Evolutionary conservation across 2,797 vertebrate genomes (phyloP).

Genomic region (Oophaga sylvatica): DNA sequence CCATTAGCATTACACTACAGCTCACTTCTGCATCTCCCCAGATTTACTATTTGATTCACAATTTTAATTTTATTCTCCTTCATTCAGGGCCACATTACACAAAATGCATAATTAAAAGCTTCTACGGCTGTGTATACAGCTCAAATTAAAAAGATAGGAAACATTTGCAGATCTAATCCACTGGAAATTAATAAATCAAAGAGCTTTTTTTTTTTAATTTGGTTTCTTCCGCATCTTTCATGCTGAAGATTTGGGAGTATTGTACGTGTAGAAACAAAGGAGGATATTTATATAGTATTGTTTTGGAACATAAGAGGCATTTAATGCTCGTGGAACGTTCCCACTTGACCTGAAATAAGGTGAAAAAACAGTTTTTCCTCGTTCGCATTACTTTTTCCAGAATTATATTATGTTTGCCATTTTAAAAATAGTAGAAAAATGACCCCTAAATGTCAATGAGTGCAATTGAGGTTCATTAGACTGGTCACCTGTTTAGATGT

Average conservation of each 20-base stretch:
- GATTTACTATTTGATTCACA: conserved; percentile 82
- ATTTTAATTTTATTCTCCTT: conserved; percentile 82
- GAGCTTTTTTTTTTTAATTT: conserved; percentile 61
- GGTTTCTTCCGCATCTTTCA: conserved; percentile 31
- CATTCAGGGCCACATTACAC: conserved; percentile 77
- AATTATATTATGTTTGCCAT: neutral
- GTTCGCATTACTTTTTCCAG: neutral
- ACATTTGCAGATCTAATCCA: conserved; percentile 80
- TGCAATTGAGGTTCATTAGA: neutral
- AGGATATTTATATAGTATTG: conserved; percentile 51
- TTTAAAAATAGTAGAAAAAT: neutral
- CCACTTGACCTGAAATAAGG: conserved; percentile 39
- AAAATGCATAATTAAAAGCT: conserved; percentile 84
- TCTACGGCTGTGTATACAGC: conserved; percentile 76
- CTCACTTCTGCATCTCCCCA: conserved; percentile 81
- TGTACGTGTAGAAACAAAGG: conserved; percentile 41
- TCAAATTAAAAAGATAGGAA: conserved; percentile 83
- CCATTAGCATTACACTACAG: conserved; percentile 90
- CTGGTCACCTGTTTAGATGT: neutral
- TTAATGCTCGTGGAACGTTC: conserved; percentile 11
- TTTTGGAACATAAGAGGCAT: conserved; percentile 30
- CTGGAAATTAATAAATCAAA: conserved; percentile 83
- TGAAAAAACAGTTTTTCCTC: conserved; percentile 42
- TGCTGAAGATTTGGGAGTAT: conserved; percentile 28
- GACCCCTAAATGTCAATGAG: neutral